phyloP scores from a whole-genome alignment of 1,140 invertebrate species.

The Mizuhopecten yessoensis region DNA sequence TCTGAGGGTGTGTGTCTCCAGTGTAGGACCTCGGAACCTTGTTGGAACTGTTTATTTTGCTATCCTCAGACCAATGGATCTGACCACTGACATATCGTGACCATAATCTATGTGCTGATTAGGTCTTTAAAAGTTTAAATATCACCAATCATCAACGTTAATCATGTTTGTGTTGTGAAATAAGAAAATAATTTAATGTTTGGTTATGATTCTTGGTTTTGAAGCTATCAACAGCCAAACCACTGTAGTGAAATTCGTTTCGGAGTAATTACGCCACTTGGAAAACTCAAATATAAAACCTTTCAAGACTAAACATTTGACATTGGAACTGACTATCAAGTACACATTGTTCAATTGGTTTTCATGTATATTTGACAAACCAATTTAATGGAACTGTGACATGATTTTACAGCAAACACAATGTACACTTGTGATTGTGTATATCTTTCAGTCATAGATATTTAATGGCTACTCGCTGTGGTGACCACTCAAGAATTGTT shows the following conservation, averaged over 20 bases:
- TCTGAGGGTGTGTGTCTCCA: neutral
- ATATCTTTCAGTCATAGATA: neutral
- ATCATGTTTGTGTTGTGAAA: neutral
- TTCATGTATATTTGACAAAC: slow-evolving; percentile 4
- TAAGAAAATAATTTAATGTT: neutral
- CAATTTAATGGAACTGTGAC: slow-evolving; percentile 17
- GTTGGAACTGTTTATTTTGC: neutral
- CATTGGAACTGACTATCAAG: neutral
- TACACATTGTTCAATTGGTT: neutral
- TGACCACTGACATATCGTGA: neutral
- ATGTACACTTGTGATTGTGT: slow-evolving; percentile 13
- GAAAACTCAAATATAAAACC: neutral
- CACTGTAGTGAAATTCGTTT: neutral
- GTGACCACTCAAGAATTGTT: slow-evolving; percentile 8
- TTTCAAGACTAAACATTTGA: no score
- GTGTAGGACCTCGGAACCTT: neutral
- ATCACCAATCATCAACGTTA: neutral
- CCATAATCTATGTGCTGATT: slow-evolving; percentile 19
- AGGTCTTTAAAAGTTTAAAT: neutral
- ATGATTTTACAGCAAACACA: neutral
- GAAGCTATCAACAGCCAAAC: neutral
- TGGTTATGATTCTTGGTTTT: neutral
- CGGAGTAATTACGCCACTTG: neutral
- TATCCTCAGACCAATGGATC: neutral
- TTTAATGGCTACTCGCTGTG: slow-evolving; percentile 8